Conservation (phyloP, 2,888 invertebrate species). For the Halictus quadricinctus region DNA sequence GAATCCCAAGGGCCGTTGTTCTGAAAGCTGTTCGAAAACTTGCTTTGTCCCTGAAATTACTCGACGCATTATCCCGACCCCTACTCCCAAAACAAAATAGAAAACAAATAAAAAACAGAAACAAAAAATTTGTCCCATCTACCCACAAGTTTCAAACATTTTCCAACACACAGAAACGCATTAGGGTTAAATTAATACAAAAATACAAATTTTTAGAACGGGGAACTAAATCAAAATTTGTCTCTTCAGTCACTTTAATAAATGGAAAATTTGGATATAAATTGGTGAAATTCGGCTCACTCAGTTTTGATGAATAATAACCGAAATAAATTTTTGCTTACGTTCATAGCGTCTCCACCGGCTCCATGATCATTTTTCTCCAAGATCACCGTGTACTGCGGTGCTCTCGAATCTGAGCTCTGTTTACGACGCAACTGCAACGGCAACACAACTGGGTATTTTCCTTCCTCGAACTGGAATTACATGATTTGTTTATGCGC, state of each 20-base stretch:
- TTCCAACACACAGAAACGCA: not conserved
- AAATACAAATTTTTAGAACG: not conserved
- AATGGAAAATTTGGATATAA: not conserved
- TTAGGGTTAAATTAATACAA: not conserved
- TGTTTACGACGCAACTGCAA: conserved; percentile 59
- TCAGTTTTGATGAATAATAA: not conserved
- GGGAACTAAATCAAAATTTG: too few relatives aligned
- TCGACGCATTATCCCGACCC: not conserved
- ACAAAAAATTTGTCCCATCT: not conserved
- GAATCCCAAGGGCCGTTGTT: conserved; percentile 63
- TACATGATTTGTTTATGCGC: not conserved
- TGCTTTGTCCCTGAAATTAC: not conserved
- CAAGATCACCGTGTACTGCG: conserved; percentile 60
- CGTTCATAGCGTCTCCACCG: conserved; percentile 52
- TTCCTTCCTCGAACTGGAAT: conserved; percentile 61
- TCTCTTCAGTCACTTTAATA: not conserved
- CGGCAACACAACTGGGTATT: conserved; percentile 62
- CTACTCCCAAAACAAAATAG: not conserved
- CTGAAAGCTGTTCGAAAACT: conserved; percentile 53
- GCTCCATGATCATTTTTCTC: conserved; percentile 33
- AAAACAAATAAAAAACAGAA: not conserved
- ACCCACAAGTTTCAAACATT: not conserved
- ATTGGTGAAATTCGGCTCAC: not conserved
- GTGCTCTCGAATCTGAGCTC: conserved; percentile 40
- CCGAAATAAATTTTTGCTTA: conserved; percentile 43